Evolutionary conservation across 1,140 invertebrate species (phyloP), one percentile per base, ranked within the genome.

Genomic region (Nephotettix cincticeps): DNA sequence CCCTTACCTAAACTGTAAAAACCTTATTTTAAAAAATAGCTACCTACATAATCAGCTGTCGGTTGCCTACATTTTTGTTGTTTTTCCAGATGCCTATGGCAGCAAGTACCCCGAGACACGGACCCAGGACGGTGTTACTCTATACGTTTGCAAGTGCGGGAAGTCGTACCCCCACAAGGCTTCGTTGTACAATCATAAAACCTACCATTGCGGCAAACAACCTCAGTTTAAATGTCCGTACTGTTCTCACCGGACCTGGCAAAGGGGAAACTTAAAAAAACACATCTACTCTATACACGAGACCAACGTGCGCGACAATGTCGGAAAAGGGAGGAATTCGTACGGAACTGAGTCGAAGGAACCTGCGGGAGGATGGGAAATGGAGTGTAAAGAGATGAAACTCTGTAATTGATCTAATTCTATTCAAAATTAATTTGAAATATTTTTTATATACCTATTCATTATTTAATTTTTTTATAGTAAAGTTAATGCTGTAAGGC

Each of bases 171-270:
- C 69, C n/a, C 65, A 74, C 19, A 69, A 73, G 32, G 63, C 21
- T 0, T 51, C 58, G 17, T 56, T 75, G 27, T 29, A 36, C 21
- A 25, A 61, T 11, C 72, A 73, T 58, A 70, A 58, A 45, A 69
- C 36, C 27, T 75, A 54, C 19, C 70, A 77, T 21, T 76, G 76
- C 25, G 76, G 76, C 11, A 72, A 77, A 79, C 84, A 86, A 71
- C 87, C 88, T 19, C 84, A 88, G 77, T 89, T 73, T 28, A 21
- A 1, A 0, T 73, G 72, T 28, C 69, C 73, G 17, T 30, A 70
- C 51, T 74, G 73, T 54, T n/a, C 69, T 67, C 19, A 72, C 11
- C 32, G 32, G 1, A 43, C 72, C 4, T 71, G 63, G 71, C 77
- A 79, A 63, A 80, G 92, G 83, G 64, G 58, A 14, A 74, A 66